Evolutionary conservation across 2,888 invertebrate genomes (phyloP), one percentile per base, ranked within the genome.

Genomic region (Calliopum simillimum): DNA sequence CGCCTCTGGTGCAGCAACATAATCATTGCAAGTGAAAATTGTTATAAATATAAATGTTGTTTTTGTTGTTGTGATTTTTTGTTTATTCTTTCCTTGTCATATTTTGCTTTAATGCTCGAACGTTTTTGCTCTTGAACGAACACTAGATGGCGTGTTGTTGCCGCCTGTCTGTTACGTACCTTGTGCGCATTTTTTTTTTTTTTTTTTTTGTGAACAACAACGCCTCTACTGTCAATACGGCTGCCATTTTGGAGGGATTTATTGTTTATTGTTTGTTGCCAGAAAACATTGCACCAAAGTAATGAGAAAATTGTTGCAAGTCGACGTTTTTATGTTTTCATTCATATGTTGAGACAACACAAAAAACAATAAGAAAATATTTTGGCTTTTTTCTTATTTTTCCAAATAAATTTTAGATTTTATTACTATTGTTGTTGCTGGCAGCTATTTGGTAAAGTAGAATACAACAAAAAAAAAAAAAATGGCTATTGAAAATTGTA

Each of bases 251-350:
- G 70, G 79, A 81, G 81, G 82, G 81, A 82, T 82, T 82, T 82
- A 82, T 83, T 83, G 82, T 82, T 82, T 82, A 82, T 83, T 83
- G 81, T 79, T n/a, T 80, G 81, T 81, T 81, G 80, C 83, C 81
- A 80, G 80, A 81, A 81, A 81, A 81, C 79, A 80, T 79, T 79
- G 79, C 78, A 64, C 53, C 49, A 79, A 81, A 80, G 78, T 81
- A 80, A 81, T 79, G 79, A 79, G 79, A 79, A 81, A 79, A 78
- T 79, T 76, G 77, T 74, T 74, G 76, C 76, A 76, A 78, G 74
- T 77, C 73, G 78, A 80, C 79, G 79, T 78, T 81, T 82, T 80
- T 82, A 82, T 82, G 81, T 82, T 83, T 83, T 81, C 82, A 80
- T 82, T 82, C 76, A 81, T 80, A 47, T 49, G 46, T 46, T 23